Conservation (phyloP, 2,797 vertebrate species). For the Heterohyrax brucei region DNA sequence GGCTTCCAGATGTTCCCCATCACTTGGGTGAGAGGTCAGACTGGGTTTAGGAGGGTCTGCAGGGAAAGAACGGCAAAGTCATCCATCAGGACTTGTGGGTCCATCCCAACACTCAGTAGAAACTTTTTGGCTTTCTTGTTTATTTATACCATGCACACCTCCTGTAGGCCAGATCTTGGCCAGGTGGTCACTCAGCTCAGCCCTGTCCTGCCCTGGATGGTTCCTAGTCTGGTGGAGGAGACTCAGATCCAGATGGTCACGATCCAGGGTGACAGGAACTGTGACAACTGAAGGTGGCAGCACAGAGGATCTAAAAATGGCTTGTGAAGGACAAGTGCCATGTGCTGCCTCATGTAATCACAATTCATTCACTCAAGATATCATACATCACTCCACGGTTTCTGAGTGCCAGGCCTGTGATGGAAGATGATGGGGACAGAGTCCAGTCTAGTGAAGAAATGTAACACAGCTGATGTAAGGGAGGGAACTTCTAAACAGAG, state of each 20-base stretch:
- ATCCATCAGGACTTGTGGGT: too few relatives aligned
- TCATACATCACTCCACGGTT: background rate
- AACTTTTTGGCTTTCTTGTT: background rate
- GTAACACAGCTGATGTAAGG: background rate
- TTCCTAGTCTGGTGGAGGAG: background rate
- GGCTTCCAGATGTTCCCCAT: background rate
- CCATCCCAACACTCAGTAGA: accelerated
- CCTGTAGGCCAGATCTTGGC: background rate
- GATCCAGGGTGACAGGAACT: background rate
- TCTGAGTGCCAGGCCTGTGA: background rate
- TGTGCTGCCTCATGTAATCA: background rate
- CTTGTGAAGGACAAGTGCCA: background rate
- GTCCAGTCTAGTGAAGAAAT: background rate
- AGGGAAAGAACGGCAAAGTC: background rate
- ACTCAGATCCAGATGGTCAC: background rate
- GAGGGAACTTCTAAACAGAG: background rate
- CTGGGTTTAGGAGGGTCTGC: slow-evolving; percentile 56
- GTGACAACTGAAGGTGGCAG: background rate
- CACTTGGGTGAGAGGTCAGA: background rate
- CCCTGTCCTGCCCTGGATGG: background rate
- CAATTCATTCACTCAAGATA: background rate
- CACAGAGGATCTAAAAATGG: background rate
- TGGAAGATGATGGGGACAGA: too few relatives aligned
- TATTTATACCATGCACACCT: too few relatives aligned
- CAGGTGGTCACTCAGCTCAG: too few relatives aligned